Conservation (phyloP, 2,113 vertebrate genomes). For the Vanacampus margaritifer region DNA sequence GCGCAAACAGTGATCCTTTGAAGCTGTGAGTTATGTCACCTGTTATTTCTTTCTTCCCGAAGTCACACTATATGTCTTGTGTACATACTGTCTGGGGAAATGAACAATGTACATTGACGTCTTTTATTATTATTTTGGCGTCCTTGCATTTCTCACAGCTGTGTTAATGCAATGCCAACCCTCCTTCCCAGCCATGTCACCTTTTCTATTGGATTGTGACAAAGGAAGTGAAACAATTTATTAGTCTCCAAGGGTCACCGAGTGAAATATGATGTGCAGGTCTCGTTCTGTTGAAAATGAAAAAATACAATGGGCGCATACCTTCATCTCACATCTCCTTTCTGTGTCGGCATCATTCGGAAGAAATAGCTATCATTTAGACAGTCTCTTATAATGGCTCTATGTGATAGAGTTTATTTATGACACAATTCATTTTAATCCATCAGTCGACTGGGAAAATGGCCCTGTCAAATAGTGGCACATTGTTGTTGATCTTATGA, state of each 20-base stretch:
- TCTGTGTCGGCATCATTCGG: conserved; percentile 49
- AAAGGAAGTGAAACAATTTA: conserved; percentile 63
- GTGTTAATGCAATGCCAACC: conserved; percentile 41
- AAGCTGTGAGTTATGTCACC: neutral
- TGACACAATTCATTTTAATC: conserved; percentile 67
- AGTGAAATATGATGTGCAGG: conserved; percentile 65
- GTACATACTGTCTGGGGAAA: neutral
- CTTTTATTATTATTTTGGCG: conserved; percentile 15
- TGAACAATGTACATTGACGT: neutral
- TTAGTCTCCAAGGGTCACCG: conserved; percentile 63
- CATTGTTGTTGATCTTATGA: conserved; percentile 17
- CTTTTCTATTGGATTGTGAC: conserved; percentile 60
- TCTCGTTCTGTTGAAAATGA: conserved; percentile 63
- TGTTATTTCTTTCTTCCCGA: neutral
- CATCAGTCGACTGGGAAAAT: conserved; percentile 56
- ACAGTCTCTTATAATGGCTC: conserved; percentile 63
- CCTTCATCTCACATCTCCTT: conserved; percentile 55
- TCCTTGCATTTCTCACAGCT: conserved; percentile 14
- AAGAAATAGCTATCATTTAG: conserved; percentile 70
- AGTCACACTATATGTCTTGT: neutral
- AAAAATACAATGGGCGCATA: conserved; percentile 52
- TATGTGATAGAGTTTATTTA: conserved; percentile 72
- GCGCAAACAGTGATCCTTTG: neutral
- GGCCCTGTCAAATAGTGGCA: conserved; percentile 27
- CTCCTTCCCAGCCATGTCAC: conserved; percentile 40